Evolutionary conservation across 2,888 invertebrate species (phyloP).

Genomic region (Morpho achilles): DNA sequence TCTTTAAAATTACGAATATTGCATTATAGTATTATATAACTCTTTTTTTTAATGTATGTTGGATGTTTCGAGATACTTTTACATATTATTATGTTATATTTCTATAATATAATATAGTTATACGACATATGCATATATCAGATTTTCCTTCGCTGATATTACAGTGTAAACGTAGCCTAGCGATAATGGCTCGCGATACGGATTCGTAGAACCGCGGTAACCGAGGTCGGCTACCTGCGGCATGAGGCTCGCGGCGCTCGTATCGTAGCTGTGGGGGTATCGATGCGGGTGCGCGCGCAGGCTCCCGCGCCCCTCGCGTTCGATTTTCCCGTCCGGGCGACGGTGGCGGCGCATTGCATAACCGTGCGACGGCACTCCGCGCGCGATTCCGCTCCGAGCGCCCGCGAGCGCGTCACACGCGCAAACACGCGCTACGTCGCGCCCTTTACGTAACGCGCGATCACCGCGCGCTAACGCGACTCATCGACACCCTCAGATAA

Average conservation of each 20-base stretch:
- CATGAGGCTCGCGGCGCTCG: constrained; percentile 25
- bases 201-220: constrained; percentile 34
- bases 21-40: too few species aligned
- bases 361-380: constrained; percentile 72
- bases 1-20: background rate
- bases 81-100: too few species aligned
- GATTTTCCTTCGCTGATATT: too few species aligned
- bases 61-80: too few species aligned
- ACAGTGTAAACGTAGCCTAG: constrained; percentile 2
- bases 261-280: constrained; percentile 36
- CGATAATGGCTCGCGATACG: constrained; percentile 27
- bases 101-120: too few species aligned
- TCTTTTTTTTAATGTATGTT: too few species aligned
- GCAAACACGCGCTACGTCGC: constrained; percentile 60
- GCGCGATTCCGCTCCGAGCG: constrained; percentile 74
- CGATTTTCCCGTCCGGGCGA: constrained; percentile 66
- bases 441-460: constrained; percentile 76
- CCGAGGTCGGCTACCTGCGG: constrained; percentile 39
- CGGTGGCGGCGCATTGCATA: constrained; percentile 75
- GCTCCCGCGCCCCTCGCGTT: constrained; percentile 55
- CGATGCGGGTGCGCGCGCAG: constrained; percentile 69
- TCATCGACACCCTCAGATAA: constrained; percentile 40
- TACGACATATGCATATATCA: too few species aligned
- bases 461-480: constrained; percentile 47
- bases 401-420: constrained; percentile 69